Evolutionary conservation across 2,113 vertebrate species (phyloP), one percentile per base, ranked within the genome.

Genomic region (Hystrix brachyura): DNA sequence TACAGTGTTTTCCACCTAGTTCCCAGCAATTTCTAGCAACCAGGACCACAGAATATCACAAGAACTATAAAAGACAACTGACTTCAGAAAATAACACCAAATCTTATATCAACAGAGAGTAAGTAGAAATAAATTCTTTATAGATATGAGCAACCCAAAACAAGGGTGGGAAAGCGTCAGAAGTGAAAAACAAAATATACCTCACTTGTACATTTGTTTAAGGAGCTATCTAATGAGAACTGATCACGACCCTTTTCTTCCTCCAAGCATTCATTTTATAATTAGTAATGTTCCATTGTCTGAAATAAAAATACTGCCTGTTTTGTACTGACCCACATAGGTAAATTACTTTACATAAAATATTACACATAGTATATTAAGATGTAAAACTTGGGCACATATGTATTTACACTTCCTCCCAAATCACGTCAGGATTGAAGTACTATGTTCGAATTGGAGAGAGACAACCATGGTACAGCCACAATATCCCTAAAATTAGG

Each of bases 1-100:
- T 21, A 25, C n/a, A 48, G 55, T 83, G 79, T 34, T 97, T 92
- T 89, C 51, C 55, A 81, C 53, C 46, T 8, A 38, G 51, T 51
- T 94, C 19, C 69, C 53, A 95, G 69, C 11, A 84, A 91, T 87
- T 76, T 83, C 38, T 25, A 76, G 12, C 51, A 94, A 59, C 48
- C 69, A 82, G 71, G 7, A 71, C 34, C n/a, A 93, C 17, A 81
- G 60, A 60, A 85, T 84, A 78, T 91, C 38, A 81, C 2, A 79
- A 93, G 17, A 86, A 80, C 13, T 91, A 4, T 55, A 34, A 82
- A 55, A 95, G 32, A 91, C n/a, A 83, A 84, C 43, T 46, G n/a
- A 67, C 53, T 94, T 81, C 6, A 67, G 72, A 82, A 93, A 94
- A 64, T 38, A 83, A 21, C 34, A 81, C 18, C 5, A 90, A 69